Evolutionary conservation across 2,797 vertebrate species (phyloP).

Genomic region (Hylomyscus alleni): DNA sequence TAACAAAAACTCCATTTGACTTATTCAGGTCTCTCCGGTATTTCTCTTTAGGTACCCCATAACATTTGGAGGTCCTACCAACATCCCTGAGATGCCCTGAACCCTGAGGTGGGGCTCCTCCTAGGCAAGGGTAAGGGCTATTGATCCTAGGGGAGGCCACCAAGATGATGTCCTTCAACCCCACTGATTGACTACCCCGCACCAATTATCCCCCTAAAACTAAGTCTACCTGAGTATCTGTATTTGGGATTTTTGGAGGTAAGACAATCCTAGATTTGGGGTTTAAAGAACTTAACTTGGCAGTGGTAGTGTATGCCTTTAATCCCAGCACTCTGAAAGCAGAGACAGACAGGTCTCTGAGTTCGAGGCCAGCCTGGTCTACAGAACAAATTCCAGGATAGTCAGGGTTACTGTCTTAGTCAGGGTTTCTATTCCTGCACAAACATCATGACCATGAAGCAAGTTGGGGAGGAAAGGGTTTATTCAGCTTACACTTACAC

Average conservation of each 20-base stretch:
- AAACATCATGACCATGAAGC: no score
- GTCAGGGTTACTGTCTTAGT: no score
- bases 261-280: neutral
- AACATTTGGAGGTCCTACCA: neutral
- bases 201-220: neutral
- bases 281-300: neutral
- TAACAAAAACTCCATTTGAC: neutral
- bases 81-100: neutral
- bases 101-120: neutral
- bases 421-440: no score
- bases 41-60: neutral
- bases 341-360: no score
- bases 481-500: no score
- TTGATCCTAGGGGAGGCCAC: neutral
- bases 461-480: no score
- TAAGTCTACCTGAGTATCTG: neutral
- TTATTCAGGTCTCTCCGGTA: neutral
- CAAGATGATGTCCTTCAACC: neutral
- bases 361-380: no score
- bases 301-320: neutral
- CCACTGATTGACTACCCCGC: neutral
- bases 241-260: neutral
- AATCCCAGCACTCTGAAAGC: no score
- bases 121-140: neutral
- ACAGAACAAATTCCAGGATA: no score